Evolutionary conservation across 2,888 invertebrate species (phyloP).

Genomic region (Caprella mutica): DNA sequence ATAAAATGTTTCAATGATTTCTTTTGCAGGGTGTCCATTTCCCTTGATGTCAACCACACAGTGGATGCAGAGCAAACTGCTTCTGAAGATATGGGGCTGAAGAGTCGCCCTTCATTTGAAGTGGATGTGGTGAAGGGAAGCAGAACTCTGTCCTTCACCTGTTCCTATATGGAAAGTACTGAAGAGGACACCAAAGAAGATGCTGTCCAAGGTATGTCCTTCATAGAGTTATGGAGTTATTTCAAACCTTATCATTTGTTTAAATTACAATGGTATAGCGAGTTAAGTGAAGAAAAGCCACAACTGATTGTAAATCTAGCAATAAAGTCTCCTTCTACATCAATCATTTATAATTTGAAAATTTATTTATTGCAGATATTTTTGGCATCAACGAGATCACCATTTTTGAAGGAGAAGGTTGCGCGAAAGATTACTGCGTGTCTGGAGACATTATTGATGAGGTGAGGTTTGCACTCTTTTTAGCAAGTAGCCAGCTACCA

Average conservation of each 20-base stretch:
- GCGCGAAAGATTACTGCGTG: constrained; percentile 54
- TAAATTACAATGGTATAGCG: background rate
- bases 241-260: background rate
- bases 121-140: constrained; percentile 69
- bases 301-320: too few relatives aligned
- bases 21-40: constrained; percentile 57
- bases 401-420: constrained; percentile 72
- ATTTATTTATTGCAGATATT: constrained; percentile 13
- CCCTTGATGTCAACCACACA: constrained; percentile 87
- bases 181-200: constrained; percentile 39
- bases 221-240: background rate
- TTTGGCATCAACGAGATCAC: constrained; percentile 73
- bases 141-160: constrained; percentile 69
- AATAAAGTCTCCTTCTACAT: background rate
- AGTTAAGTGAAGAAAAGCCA: too few relatives aligned
- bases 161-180: constrained; percentile 56
- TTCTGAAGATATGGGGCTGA: constrained; percentile 52
- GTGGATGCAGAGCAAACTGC: constrained; percentile 74
- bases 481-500: too few relatives aligned
- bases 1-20: too few relatives aligned
- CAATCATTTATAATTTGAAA: background rate
- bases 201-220: background rate
- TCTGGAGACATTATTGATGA: constrained; percentile 92
- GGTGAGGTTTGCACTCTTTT: constrained; percentile 50
- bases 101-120: constrained; percentile 81